A percentile compares a stretch with the other conserved stretches of the same genome.
Evolutionary conservation across 1,140 invertebrate genomes (phyloP).

Genomic region (Coenobita brevimanus): DNA sequence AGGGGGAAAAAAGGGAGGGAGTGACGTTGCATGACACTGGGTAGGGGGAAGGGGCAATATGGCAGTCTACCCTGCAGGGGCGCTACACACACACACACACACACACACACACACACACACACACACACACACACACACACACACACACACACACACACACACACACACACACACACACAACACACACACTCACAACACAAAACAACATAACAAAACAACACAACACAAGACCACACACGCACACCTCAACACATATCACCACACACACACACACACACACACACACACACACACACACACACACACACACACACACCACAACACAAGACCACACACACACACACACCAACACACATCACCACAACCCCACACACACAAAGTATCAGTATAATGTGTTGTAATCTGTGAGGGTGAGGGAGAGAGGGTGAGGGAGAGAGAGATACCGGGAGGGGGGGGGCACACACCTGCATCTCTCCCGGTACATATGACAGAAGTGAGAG

Average conservation of each 20-base stretch:
- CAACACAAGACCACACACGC: too few species aligned
- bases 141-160: not conserved
- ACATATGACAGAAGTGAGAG: too few species aligned
- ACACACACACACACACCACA: too few species aligned
- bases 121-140: not conserved
- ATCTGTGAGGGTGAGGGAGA: too few species aligned
- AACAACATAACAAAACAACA: not conserved
- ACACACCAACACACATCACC: conserved; percentile 34
- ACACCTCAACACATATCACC: too few species aligned
- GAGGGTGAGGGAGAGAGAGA: not conserved
- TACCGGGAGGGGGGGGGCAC: not conserved
- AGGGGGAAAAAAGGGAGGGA: not conserved
- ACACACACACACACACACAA: not conserved
- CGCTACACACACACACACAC: too few species aligned
- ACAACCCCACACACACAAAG: conserved; percentile 28
- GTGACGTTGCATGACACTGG: not conserved
- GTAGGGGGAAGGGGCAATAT: not conserved
- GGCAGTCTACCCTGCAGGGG: too few species aligned
- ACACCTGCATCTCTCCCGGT: not conserved
- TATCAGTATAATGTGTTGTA: too few species aligned
- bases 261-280: too few species aligned
- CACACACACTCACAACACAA: not conserved
- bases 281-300: not conserved
- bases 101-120: too few species aligned
- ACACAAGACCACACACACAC: not conserved